Percentiles rank a stretch among this genome's conserved stretches.
Conservation (phyloP, 2,888 invertebrate genomes). For the Parasteatoda lunata region DNA sequence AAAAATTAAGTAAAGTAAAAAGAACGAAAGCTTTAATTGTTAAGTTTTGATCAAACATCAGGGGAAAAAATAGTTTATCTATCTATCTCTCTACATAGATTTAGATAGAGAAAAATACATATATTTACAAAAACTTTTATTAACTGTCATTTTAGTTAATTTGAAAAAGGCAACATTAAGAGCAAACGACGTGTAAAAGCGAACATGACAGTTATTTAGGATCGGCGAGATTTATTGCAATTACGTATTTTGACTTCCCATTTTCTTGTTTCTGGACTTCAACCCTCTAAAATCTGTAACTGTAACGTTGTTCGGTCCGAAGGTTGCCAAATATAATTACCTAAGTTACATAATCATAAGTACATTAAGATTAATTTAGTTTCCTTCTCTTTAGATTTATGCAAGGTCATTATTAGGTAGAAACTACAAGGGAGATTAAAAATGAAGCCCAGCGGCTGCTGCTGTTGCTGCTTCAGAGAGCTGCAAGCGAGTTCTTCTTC, state of each 20-base stretch:
- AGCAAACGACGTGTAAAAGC: conserved; percentile 9
- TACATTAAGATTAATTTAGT: conserved; percentile 48
- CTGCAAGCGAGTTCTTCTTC: no score
- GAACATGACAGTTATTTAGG: background rate
- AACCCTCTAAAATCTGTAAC: background rate
- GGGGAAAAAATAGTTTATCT: no score
- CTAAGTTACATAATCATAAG: conserved; percentile 25
- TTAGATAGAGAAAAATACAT: no score
- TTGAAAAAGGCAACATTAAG: background rate
- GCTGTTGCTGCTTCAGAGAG: background rate
- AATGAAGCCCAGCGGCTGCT: background rate
- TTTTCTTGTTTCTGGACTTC: background rate
- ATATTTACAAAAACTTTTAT: no score
- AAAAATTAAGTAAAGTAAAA: no score
- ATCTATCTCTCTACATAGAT: no score
- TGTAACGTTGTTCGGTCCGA: background rate
- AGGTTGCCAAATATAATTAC: conserved; percentile 24
- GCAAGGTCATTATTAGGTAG: conserved; percentile 10
- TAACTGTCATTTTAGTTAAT: no score
- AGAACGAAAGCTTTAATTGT: no score
- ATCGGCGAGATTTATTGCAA: background rate
- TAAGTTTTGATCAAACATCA: no score
- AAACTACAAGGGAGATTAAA: background rate
- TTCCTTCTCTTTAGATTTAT: conserved; percentile 7
- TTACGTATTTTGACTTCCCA: conserved; percentile 5